Evolutionary conservation across 2,888 invertebrate genomes (phyloP).

Genomic region (Pollenia labialis): DNA sequence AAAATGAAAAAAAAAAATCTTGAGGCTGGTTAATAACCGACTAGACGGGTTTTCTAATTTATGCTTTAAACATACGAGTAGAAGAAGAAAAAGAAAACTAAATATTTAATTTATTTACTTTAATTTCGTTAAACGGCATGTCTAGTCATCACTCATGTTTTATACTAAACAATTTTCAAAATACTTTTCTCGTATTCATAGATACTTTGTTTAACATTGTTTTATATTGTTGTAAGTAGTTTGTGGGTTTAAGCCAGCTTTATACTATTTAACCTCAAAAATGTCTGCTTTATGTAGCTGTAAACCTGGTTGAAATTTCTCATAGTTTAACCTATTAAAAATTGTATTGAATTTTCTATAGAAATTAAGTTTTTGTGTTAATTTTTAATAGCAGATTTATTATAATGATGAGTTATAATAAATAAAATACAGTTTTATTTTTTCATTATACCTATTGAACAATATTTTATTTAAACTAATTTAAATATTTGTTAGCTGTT

Average conservation of each 20-base stretch:
- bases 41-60: conserved; percentile 60
- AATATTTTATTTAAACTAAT: not conserved
- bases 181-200: not conserved
- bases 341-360: not conserved
- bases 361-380: conserved; percentile 18
- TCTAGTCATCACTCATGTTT: conserved; percentile 59
- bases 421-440: not conserved
- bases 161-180: conserved; percentile 28
- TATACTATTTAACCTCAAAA: not conserved
- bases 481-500: conserved; percentile 10
- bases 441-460: too few species aligned
- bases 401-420: not conserved
- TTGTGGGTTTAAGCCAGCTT: not conserved
- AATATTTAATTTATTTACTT: conserved; percentile 54
- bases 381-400: conserved; percentile 10
- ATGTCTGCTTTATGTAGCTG: too few species aligned
- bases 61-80: conserved; percentile 11
- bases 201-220: conserved; percentile 18
- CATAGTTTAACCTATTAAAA: conserved; percentile 12
- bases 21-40: conserved; percentile 44
- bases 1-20: not conserved
- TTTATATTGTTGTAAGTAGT: not conserved
- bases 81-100: conserved; percentile 32
- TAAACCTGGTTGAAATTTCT: not conserved
- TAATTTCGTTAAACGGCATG: conserved; percentile 50